Conservation (phyloP, 2,888 invertebrate genomes). For the Cryptosula pallasiana region DNA sequence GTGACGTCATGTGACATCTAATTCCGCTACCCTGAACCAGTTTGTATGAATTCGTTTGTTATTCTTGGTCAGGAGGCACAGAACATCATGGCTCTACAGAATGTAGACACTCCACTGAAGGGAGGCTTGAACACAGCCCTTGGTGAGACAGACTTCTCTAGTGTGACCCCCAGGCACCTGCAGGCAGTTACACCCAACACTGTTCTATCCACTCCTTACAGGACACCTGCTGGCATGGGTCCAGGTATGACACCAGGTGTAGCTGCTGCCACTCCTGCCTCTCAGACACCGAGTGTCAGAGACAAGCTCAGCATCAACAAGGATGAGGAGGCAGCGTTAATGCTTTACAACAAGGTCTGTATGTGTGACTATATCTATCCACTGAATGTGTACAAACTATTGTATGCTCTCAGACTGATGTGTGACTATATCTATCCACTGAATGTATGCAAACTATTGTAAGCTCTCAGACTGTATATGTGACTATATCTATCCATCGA, state of each 20-base stretch:
- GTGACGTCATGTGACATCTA: no score
- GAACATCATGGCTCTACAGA: conserved; percentile 95
- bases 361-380: no score
- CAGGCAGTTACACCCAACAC: conserved; percentile 47
- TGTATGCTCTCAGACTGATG: no score
- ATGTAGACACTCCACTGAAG: conserved; percentile 94
- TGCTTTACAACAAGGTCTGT: conserved; percentile 6
- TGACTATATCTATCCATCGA: no score
- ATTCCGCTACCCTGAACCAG: no score
- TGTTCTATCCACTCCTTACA: conserved; percentile 48
- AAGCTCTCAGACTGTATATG: no score
- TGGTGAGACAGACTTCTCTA: conserved; percentile 75
- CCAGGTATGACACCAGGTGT: conserved; percentile 42
- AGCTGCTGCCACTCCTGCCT: conserved; percentile 21
- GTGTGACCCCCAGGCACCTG: conserved; percentile 70
- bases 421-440: no score
- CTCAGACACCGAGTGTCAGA: conserved; percentile 49
- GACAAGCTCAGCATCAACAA: conserved; percentile 93
- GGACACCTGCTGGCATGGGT: conserved; percentile 43
- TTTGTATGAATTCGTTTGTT: no score
- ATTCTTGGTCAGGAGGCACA: conserved; percentile 87
- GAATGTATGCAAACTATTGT: no score
- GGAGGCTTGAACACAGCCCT: conserved; percentile 91
- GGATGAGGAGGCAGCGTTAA: conserved; percentile 62
- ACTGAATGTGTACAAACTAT: no score